Evolutionary conservation across 2,888 invertebrate genomes (phyloP).

Genomic region (Meloe dianella): DNA sequence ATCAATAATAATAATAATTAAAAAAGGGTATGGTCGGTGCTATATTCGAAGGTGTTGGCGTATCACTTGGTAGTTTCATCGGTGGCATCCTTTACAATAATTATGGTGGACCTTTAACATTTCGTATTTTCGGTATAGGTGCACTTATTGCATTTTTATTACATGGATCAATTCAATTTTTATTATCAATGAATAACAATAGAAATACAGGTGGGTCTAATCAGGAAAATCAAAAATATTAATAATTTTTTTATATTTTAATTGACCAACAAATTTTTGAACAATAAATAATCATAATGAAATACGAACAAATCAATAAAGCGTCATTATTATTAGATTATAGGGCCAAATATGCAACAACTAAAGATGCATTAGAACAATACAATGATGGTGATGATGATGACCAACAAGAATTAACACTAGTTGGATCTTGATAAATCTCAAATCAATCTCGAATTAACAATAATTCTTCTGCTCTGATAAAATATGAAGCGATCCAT

Average conservation of each 20-base stretch:
- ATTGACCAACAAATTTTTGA: slow-evolving; percentile 13
- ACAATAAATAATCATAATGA: background rate
- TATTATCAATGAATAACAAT: slow-evolving; percentile 42
- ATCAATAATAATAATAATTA: slow-evolving; percentile 12
- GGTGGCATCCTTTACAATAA: slow-evolving; percentile 74
- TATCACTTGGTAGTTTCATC: slow-evolving; percentile 78
- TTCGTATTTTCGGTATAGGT: slow-evolving; percentile 74
- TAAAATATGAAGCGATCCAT: background rate
- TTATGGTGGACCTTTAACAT: slow-evolving; percentile 72
- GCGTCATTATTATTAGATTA: slow-evolving; percentile 26
- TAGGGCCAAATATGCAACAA: slow-evolving; percentile 30
- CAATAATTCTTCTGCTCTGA: background rate
- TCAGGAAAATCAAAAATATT: background rate
- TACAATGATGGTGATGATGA: slow-evolving; percentile 29
- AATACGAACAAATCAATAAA: slow-evolving; percentile 11
- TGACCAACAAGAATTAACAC: slow-evolving; percentile 43
- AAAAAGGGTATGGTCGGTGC: slow-evolving; percentile 82
- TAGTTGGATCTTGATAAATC: slow-evolving; percentile 28
- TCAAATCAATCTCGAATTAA: background rate
- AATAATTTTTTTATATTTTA: slow-evolving; percentile 18
- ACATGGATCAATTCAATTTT: slow-evolving; percentile 64
- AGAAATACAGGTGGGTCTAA: slow-evolving; percentile 23
- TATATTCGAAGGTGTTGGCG: slow-evolving; percentile 85
- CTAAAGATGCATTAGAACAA: slow-evolving; percentile 34
- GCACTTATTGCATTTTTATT: slow-evolving; percentile 68